Evolutionary conservation across 2,888 invertebrate species (phyloP), one percentile per base, ranked within the genome.

Genomic region (Nematopogon swammerdamellus): DNA sequence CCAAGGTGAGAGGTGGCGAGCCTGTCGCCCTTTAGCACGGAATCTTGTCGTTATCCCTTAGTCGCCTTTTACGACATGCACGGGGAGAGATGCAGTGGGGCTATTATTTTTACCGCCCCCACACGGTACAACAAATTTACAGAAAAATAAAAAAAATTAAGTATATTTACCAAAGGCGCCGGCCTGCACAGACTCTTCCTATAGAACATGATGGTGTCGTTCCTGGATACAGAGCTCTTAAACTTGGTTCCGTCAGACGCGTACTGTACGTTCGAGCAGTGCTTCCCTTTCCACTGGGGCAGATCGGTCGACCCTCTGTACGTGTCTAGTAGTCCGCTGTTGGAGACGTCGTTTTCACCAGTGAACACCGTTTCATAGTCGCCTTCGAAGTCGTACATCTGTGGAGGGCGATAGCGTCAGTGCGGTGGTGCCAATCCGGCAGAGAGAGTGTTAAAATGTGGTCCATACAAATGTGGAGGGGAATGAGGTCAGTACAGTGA

Each of bases 211-310:
- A 93, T 65, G 0, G 83, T 81, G 14, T 91, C 89, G 52, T 91
- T 87, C 14, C 81, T 83, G 19, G 77, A 60, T 1, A 92, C 81
- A 48, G 84, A 84, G 14, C 92, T 87, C 18, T 81, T 83, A 67
- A 93, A 95, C 66, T 92, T 94, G 16, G 91, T 88, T 1, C 93
- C 95, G 62, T 95, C 95, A 0, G 92, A 92, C 0, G 92, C 85
- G 19, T 85, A 83, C 52, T 85, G 82, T 6, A 94, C 84, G 58
- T 87, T 86, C 45, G 89, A 90, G 63, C 94, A 95, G 50, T 86
- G 86, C 45, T 85, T 82, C 1, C 84, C 85, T 0, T 82, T 53
- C 94, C 94, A 95, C 52, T 92, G 92, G 0, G 89, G 87, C 3
- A 94, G 73, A 59, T 85, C 82, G 0, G 82, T 82, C 1, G 85